Evolutionary conservation across 1,140 invertebrate genomes (phyloP).

Genomic region (Oryctes rhinoceros): DNA sequence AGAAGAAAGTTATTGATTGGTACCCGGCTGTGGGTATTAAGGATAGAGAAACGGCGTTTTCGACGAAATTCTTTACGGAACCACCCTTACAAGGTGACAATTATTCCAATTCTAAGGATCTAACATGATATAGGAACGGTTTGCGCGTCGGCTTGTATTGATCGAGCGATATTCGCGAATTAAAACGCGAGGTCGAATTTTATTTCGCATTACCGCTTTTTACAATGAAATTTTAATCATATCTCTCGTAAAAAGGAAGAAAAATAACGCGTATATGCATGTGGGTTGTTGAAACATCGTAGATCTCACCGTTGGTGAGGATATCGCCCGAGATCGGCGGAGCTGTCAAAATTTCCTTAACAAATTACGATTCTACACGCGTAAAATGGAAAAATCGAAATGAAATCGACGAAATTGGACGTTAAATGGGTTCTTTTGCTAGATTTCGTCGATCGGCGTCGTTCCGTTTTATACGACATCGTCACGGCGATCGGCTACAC

Average conservation of each 20-base stretch:
- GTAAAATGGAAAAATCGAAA: not conserved
- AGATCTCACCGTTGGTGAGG: not conserved
- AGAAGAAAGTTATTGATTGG: too few relatives aligned
- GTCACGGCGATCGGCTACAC: not conserved
- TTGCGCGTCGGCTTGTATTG: conserved; percentile 5
- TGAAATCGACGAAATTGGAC: not conserved
- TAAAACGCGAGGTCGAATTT: not conserved
- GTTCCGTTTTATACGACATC: not conserved
- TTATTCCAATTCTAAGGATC: too few relatives aligned
- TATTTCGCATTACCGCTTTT: not conserved
- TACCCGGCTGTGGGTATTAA: too few relatives aligned
- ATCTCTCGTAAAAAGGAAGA: not conserved
- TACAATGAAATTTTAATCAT: not conserved
- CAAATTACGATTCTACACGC: not conserved
- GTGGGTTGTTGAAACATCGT: not conserved
- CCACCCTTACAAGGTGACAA: too few relatives aligned
- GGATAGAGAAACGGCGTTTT: too few relatives aligned
- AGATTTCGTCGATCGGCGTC: not conserved
- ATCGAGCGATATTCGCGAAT: not conserved
- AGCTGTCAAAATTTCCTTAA: conserved; percentile 7
- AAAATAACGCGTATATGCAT: not conserved
- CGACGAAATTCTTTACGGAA: too few relatives aligned
- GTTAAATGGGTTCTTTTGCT: not conserved
- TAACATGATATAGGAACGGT: not conserved
- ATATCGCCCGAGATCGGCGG: not conserved